Percentiles rank a stretch among this genome's conserved stretches.
These are phyloP conservation scores for Microtus pennsylvanicus DNA, from an alignment of 2,113 vertebrate genomes.

Conservation along the genomic window DNA sequence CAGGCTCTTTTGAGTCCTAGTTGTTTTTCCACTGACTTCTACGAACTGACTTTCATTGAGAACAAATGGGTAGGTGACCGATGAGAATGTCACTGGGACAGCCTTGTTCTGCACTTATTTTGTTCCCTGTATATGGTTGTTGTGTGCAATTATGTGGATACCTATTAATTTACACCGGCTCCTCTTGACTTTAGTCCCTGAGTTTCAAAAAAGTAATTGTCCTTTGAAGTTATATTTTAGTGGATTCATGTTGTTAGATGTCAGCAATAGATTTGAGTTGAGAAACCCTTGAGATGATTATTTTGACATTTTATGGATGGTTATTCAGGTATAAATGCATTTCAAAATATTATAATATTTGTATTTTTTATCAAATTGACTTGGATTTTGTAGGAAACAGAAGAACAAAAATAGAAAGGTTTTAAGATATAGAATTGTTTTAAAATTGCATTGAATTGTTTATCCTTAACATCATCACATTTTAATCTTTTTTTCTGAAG, in stretches of 20 bases:
- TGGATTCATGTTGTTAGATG: conserved; percentile 2
- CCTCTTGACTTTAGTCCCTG: neutral
- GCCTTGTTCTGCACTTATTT: neutral
- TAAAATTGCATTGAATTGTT: conserved; percentile 7
- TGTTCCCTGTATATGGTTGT: neutral
- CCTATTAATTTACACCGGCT: neutral
- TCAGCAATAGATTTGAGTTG: conserved; percentile 1
- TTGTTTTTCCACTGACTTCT: neutral
- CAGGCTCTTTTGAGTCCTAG: neutral
- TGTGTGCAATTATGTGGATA: neutral
- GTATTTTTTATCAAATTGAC: neutral
- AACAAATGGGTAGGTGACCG: neutral
- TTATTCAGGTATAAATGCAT: neutral
- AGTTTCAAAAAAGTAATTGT: neutral
- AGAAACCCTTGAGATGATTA: neutral
- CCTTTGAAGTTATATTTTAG: conserved; percentile 24
- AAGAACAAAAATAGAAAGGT: neutral
- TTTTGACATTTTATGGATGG: neutral
- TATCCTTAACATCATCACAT: neutral
- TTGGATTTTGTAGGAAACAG: neutral
- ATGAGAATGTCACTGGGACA: neutral
- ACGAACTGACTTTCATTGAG: neutral
- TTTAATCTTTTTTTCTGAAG: neutral
- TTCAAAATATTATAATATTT: neutral
- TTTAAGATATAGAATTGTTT: neutral